phyloP scores from a whole-genome alignment of 2,797 vertebrate genomes.

The Ficedula albicollis region DNA sequence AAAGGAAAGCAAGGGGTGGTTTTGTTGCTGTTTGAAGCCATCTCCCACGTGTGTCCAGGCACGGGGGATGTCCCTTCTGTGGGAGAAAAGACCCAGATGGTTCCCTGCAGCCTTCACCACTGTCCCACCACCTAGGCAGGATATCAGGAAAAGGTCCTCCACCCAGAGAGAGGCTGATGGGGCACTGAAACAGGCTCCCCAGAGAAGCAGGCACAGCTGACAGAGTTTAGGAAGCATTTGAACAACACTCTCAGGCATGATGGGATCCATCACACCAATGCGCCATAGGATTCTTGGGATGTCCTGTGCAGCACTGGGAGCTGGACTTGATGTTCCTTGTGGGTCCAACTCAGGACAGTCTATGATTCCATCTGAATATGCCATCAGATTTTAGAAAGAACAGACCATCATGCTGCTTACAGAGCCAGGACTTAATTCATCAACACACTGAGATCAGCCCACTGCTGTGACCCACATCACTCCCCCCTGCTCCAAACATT shows the following conservation, averaged over 20 bases:
- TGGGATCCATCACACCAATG: too few relatives aligned
- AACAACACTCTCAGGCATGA: neutral
- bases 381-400: neutral
- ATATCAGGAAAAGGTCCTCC: neutral
- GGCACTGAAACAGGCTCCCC: neutral
- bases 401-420: neutral
- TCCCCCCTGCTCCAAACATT: neutral
- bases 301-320: neutral
- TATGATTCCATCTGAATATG: neutral
- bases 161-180: neutral
- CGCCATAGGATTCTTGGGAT: too few relatives aligned
- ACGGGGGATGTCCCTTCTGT: neutral
- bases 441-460: too few relatives aligned
- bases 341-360: neutral
- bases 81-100: neutral
- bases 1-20: neutral
- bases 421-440: neutral
- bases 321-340: neutral
- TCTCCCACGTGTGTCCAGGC: neutral
- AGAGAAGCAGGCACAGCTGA: neutral
- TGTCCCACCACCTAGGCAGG: rapidly evolving
- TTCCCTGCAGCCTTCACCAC: neutral
- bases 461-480: rapidly evolving
- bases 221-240: neutral
- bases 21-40: neutral